Conservation (phyloP, 1,140 invertebrate genomes). For the Polyergus mexicanus region DNA sequence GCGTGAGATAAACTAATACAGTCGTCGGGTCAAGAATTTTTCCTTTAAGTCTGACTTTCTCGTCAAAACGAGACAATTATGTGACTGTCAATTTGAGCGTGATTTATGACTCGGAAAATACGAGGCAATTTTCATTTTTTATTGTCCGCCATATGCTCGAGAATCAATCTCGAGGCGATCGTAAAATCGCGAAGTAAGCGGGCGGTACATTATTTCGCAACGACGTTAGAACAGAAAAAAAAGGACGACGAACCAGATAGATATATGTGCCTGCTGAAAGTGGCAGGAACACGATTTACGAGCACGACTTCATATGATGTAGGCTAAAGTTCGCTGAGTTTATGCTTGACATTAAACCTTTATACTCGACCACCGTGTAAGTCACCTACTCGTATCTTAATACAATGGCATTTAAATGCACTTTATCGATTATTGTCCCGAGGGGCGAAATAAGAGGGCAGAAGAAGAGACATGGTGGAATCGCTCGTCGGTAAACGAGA, state of each 20-base stretch:
- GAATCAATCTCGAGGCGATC: conserved; percentile 42
- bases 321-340: conserved; percentile 77
- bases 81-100: conserved; percentile 38
- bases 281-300: conserved; percentile 60
- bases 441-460: conserved; percentile 19
- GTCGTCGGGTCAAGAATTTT: conserved; percentile 32
- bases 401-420: conserved; percentile 76
- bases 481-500: not conserved
- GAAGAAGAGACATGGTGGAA: not conserved
- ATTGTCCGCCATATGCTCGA: conserved; percentile 24
- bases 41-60: not conserved
- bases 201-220: conserved; percentile 1
- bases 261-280: conserved; percentile 21
- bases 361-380: conserved; percentile 49
- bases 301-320: conserved; percentile 66
- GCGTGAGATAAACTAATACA: not conserved
- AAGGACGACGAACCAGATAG: not conserved
- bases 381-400: conserved; percentile 25
- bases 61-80: conserved; percentile 47
- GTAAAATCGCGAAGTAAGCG: conserved; percentile 47
- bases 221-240: conserved; percentile 21
- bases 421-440: conserved; percentile 76
- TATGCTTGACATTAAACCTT: conserved; percentile 76
- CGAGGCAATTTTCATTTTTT: conserved; percentile 48
- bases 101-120: conserved; percentile 59